phyloP scores from a whole-genome alignment of 2,797 vertebrate genomes.

The Protosalanx chinensis region DNA sequence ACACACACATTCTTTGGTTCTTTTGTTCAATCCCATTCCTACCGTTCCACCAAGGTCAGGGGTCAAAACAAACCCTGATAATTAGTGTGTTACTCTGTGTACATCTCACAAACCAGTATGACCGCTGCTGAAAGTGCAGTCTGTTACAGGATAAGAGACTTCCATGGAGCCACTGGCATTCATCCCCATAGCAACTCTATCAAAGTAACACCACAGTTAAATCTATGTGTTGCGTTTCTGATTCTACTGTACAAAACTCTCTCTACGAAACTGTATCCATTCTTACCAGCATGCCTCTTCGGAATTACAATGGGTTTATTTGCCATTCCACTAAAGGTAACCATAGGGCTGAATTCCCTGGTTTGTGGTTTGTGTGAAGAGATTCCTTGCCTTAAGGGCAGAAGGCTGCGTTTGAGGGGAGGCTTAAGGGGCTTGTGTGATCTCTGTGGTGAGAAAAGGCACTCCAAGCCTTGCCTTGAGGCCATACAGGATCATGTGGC shows the following conservation, averaged over 20 bases:
- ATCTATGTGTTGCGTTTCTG: constrained; percentile 25
- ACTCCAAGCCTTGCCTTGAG: not conserved
- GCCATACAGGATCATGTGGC: not conserved
- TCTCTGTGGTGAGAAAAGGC: constrained; percentile 2
- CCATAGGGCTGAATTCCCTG: constrained; percentile 16
- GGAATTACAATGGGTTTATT: constrained; percentile 13
- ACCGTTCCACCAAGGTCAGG: constrained; percentile 44
- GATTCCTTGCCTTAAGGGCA: not conserved
- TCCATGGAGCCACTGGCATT: constrained; percentile 22
- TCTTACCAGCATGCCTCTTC: constrained; percentile 19
- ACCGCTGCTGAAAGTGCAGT: constrained; percentile 20
- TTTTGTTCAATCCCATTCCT: constrained; percentile 62
- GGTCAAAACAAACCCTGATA: constrained; percentile 33
- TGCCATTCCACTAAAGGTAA: not conserved
- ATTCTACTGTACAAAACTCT: constrained; percentile 34
- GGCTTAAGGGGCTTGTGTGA: not conserved
- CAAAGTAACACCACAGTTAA: constrained; percentile 34
- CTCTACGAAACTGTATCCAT: constrained; percentile 12
- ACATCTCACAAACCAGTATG: constrained; percentile 34
- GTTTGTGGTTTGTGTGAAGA: constrained; percentile 4
- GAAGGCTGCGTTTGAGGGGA: not conserved
- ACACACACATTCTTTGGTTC: constrained; percentile 57
- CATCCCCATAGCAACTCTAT: constrained; percentile 32
- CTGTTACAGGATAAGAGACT: constrained; percentile 36
- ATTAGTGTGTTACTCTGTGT: constrained; percentile 25